These are phyloP conservation scores for Psammodynastes pulverulentus DNA, from an alignment of 2,113 vertebrate genomes.

Conservation along the genomic window DNA sequence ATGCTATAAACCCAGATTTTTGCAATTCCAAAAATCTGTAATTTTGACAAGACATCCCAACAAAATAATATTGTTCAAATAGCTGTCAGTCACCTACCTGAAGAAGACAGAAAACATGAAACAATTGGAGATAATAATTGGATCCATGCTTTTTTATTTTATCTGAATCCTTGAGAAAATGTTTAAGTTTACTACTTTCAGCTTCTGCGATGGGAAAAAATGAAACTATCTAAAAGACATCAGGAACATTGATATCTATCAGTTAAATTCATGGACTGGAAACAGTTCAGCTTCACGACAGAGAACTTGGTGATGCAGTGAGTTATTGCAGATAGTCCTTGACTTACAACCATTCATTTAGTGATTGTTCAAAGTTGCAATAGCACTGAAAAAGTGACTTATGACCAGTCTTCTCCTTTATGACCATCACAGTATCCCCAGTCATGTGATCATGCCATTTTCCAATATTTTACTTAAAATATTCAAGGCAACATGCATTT, in stretches of 20 bases:
- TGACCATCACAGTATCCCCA: background rate
- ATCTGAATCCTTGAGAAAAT: background rate
- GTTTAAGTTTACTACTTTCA: background rate
- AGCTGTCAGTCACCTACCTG: background rate
- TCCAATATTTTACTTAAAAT: background rate
- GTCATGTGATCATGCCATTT: background rate
- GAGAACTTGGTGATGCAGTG: background rate
- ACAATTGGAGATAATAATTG: background rate
- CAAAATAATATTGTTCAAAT: background rate
- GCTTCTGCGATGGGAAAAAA: background rate
- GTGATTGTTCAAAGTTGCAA: background rate
- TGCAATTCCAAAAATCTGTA: background rate
- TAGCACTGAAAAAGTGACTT: background rate
- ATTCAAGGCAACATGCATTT: background rate
- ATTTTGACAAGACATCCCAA: background rate
- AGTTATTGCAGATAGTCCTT: background rate
- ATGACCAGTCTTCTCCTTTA: background rate
- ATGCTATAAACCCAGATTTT: background rate
- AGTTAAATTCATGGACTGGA: background rate
- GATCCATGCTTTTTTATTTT: background rate
- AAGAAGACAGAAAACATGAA: background rate
- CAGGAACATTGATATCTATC: background rate
- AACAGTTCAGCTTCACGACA: background rate
- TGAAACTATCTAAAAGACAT: background rate
- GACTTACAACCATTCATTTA: background rate